Evolutionary conservation across 2,113 vertebrate genomes (phyloP).

Genomic region (Mola mola): DNA sequence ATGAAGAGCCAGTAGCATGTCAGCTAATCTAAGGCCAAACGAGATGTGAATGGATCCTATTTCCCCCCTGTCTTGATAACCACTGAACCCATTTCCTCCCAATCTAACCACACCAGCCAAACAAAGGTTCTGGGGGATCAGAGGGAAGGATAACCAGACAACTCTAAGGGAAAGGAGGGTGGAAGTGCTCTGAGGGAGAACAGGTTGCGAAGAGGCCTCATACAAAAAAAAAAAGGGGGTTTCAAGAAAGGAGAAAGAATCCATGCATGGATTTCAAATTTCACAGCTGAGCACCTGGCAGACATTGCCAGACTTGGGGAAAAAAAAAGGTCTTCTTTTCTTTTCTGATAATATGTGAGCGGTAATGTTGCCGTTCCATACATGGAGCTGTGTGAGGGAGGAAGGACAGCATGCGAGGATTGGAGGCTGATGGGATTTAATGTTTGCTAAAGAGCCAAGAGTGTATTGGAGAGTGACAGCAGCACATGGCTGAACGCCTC

Average conservation of each 20-base stretch:
- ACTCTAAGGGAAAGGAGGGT: neutral
- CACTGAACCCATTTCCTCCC: constrained; percentile 80
- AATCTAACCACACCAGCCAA: constrained; percentile 60
- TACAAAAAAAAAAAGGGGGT: constrained; percentile 25
- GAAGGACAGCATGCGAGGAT: constrained; percentile 29
- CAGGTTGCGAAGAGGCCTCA: constrained; percentile 45
- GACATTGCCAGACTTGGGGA: constrained; percentile 75
- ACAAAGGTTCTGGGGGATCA: constrained; percentile 64
- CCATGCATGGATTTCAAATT: constrained; percentile 86
- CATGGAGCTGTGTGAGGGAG: constrained; percentile 36
- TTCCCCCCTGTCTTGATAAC: constrained; percentile 75
- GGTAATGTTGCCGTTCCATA: constrained; percentile 68
- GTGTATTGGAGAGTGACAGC: constrained; percentile 72
- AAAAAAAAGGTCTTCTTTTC: constrained; percentile 64
- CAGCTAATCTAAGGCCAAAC: constrained; percentile 57
- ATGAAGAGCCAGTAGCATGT: constrained; percentile 54
- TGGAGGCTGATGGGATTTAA: constrained; percentile 50
- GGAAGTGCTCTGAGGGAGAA: constrained; percentile 22
- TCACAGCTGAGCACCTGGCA: constrained; percentile 82
- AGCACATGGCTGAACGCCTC: constrained; percentile 65
- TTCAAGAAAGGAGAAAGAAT: constrained; percentile 53
- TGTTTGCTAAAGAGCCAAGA: constrained; percentile 64
- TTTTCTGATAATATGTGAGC: constrained; percentile 73
- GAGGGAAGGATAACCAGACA: constrained; percentile 19
- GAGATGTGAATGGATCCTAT: constrained; percentile 79